Evolutionary conservation across 2,888 invertebrate genomes (phyloP).

Genomic region (Lepidonotus clava): DNA sequence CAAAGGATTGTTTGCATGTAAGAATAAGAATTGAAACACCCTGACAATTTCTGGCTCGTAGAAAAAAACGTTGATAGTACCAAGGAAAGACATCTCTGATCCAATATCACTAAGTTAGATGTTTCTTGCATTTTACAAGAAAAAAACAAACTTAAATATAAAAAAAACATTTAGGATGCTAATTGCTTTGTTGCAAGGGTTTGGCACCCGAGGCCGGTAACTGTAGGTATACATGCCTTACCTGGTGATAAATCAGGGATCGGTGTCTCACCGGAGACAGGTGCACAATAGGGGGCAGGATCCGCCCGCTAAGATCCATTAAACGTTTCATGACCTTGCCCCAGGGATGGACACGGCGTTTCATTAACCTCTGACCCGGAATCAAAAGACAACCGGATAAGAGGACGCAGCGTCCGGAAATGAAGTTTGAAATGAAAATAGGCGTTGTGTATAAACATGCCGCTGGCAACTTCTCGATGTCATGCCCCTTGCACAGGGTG

Average conservation of each 20-base stretch:
- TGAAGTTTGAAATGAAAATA: slow-evolving; percentile 29
- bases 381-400: slow-evolving; percentile 45
- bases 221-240: neutral
- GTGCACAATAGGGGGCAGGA: neutral
- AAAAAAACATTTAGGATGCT: neutral
- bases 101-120: too few species aligned
- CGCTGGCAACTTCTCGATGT: neutral
- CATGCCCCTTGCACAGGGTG: neutral
- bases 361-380: slow-evolving; percentile 48
- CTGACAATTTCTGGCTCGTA: too few species aligned
- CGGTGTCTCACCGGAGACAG: neutral
- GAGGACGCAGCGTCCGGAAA: slow-evolving; percentile 20
- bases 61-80: too few species aligned
- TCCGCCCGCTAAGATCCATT: neutral
- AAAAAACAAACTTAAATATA: too few species aligned
- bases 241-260: neutral
- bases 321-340: slow-evolving; percentile 12
- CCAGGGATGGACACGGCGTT: slow-evolving; percentile 3
- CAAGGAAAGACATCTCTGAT: too few species aligned
- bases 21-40: too few species aligned
- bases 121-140: too few species aligned
- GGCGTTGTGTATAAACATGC: slow-evolving; percentile 35
- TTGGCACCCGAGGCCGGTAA: neutral
- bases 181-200: neutral
- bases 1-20: too few species aligned